phyloP scores from a whole-genome alignment of 2,888 invertebrate species.

The Polietes domitor region DNA sequence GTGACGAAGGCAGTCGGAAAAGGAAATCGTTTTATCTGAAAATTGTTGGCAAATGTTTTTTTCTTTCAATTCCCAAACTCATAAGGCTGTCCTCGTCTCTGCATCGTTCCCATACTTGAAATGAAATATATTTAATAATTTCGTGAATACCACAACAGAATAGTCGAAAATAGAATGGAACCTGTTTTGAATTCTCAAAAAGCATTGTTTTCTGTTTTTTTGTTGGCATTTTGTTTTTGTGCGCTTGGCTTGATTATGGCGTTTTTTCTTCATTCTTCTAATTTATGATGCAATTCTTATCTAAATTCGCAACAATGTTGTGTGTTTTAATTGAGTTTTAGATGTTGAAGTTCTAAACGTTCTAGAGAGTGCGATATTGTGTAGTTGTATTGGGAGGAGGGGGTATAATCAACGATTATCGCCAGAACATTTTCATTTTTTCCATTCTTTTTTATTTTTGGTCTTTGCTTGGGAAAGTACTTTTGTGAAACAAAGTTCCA shows the following conservation, averaged over 20 bases:
- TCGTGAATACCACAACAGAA: background rate
- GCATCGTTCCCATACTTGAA: background rate
- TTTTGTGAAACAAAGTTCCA: too few species aligned
- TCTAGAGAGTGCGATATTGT: too few species aligned
- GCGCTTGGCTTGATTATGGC: background rate
- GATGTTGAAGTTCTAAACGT: background rate
- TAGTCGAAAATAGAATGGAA: background rate
- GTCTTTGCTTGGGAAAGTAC: too few species aligned
- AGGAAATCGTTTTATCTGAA: too few species aligned
- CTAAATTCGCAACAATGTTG: background rate
- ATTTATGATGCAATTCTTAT: constrained; percentile 21
- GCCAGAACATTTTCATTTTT: too few species aligned
- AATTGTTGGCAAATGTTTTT: too few species aligned
- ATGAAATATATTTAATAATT: background rate
- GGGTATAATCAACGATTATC: too few species aligned
- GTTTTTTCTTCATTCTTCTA: background rate
- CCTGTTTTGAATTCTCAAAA: background rate
- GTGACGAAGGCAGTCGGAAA: too few species aligned
- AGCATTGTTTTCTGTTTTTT: constrained; percentile 17
- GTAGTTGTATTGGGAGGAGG: too few species aligned
- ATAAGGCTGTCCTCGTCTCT: background rate
- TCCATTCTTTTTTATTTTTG: too few species aligned
- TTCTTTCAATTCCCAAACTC: background rate
- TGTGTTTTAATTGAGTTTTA: background rate
- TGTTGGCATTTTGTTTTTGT: constrained; percentile 5